Conservation (phyloP, 2,797 vertebrate species). For the Galago senegalensis region DNA sequence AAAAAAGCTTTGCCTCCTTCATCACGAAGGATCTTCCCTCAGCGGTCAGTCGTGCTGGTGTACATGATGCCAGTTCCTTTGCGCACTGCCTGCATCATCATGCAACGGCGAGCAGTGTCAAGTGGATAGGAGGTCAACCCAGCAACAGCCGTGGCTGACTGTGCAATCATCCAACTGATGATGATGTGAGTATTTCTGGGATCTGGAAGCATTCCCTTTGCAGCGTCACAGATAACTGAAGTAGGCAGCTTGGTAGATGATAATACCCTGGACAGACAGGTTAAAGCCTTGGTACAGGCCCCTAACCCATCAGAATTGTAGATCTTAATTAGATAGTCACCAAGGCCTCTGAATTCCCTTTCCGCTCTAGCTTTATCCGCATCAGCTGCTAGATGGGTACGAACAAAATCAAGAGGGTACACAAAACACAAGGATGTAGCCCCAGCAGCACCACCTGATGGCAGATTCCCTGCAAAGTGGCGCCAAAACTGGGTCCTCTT, state of each 20-base stretch:
- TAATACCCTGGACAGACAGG: slow-evolving; percentile 95
- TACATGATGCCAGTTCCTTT: slow-evolving; percentile 86
- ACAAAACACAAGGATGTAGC: slow-evolving; percentile 87
- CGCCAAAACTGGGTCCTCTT: slow-evolving; percentile 80
- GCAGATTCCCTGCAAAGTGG: slow-evolving; percentile 90
- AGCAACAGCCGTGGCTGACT: no score
- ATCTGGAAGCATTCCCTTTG: slow-evolving; percentile 97
- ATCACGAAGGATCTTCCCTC: slow-evolving; percentile 95
- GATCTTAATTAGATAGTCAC: slow-evolving; percentile 92
- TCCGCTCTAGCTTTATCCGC: no score
- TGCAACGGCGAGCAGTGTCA: no score
- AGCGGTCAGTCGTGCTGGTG: slow-evolving; percentile 95
- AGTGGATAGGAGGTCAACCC: no score
- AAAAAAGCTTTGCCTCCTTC: slow-evolving; percentile 96
- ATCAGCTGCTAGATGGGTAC: no score
- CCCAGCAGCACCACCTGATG: slow-evolving; percentile 85
- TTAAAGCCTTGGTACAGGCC: slow-evolving; percentile 85
- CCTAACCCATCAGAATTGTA: slow-evolving; percentile 91
- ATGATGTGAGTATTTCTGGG: slow-evolving; percentile 94
- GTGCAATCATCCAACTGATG: slow-evolving; percentile 83
- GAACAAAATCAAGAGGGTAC: no score
- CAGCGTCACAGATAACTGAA: slow-evolving; percentile 96
- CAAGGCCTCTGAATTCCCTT: slow-evolving; percentile 84
- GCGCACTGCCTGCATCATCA: no score
- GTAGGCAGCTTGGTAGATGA: slow-evolving; percentile 97